Evolutionary conservation across 2,888 invertebrate species (phyloP).

Genomic region (Tromatobia lineatoria): DNA sequence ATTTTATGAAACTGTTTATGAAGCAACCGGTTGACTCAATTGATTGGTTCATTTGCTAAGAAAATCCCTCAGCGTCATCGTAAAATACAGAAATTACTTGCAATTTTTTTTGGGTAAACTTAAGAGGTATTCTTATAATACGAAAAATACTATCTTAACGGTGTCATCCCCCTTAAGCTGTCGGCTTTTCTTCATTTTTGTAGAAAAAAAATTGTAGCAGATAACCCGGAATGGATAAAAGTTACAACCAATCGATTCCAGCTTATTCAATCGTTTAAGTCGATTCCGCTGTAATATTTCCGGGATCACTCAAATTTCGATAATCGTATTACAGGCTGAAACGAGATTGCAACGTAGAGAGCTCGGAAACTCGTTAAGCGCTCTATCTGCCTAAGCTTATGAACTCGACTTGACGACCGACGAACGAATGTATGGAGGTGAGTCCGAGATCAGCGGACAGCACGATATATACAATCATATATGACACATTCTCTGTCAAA

Average conservation of each 20-base stretch:
- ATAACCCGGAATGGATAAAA: too few relatives aligned
- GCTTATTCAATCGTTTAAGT: slow-evolving; percentile 7
- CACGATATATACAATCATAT: not conserved
- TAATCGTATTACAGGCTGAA: slow-evolving; percentile 2
- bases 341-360: not conserved
- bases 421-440: not conserved
- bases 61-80: too few relatives aligned
- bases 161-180: too few relatives aligned
- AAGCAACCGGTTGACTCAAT: too few relatives aligned
- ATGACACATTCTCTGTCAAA: not conserved
- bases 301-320: not conserved
- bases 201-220: too few relatives aligned
- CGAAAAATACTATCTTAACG: too few relatives aligned
- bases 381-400: not conserved
- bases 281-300: slow-evolving; percentile 3
- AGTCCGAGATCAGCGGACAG: not conserved
- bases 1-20: too few relatives aligned
- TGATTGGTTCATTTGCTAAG: too few relatives aligned
- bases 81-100: too few relatives aligned
- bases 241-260: not conserved
- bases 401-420: not conserved
- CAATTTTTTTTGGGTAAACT: too few relatives aligned
- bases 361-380: slow-evolving; percentile 11
- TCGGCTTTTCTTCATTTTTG: too few relatives aligned
- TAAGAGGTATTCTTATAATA: too few relatives aligned